A percentile compares a stretch with the other conserved stretches of the same genome.
These are phyloP conservation scores for Squalus acanthias DNA, from an alignment of 2,797 vertebrate genomes.

Conservation along the genomic window DNA sequence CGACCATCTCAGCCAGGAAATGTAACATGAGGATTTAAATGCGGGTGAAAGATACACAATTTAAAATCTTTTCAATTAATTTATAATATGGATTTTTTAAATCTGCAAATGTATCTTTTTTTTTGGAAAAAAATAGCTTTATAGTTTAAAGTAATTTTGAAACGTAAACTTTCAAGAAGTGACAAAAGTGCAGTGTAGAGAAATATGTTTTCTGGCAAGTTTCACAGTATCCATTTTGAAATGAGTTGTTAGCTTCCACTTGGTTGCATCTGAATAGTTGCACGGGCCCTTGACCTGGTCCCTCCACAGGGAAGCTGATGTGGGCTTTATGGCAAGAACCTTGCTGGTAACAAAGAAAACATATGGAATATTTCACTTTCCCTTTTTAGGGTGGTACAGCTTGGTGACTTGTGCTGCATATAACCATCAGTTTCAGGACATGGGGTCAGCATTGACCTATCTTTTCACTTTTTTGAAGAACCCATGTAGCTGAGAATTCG, in stretches of 20 bases:
- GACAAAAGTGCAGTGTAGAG: neutral
- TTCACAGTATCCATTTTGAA: slow-evolving; percentile 38
- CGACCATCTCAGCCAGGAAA: neutral
- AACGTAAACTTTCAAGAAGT: neutral
- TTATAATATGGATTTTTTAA: neutral
- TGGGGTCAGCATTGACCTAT: slow-evolving; percentile 13
- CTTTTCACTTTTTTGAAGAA: slow-evolving; percentile 37
- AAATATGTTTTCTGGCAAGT: slow-evolving; percentile 34
- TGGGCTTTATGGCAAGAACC: slow-evolving; percentile 50
- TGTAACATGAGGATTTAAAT: neutral
- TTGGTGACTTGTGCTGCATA: slow-evolving; percentile 39
- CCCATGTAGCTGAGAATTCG: neutral
- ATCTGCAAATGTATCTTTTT: neutral
- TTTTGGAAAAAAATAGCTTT: neutral
- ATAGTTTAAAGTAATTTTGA: neutral
- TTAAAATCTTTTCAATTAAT: neutral
- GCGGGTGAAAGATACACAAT: neutral
- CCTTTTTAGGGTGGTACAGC: slow-evolving; percentile 11
- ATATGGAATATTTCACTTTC: slow-evolving; percentile 54
- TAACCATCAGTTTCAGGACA: slow-evolving; percentile 20
- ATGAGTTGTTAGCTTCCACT: slow-evolving; percentile 43
- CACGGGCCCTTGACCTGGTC: slow-evolving; percentile 47
- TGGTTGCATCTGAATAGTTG: slow-evolving; percentile 51
- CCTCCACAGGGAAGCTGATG: slow-evolving; percentile 48
- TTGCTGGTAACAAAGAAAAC: slow-evolving; percentile 52